Evolutionary conservation across 92 coral and sea anemone species (phyloP), one percentile per base, ranked within the genome.

Genomic region (Parazoanthus atlanticus): DNA sequence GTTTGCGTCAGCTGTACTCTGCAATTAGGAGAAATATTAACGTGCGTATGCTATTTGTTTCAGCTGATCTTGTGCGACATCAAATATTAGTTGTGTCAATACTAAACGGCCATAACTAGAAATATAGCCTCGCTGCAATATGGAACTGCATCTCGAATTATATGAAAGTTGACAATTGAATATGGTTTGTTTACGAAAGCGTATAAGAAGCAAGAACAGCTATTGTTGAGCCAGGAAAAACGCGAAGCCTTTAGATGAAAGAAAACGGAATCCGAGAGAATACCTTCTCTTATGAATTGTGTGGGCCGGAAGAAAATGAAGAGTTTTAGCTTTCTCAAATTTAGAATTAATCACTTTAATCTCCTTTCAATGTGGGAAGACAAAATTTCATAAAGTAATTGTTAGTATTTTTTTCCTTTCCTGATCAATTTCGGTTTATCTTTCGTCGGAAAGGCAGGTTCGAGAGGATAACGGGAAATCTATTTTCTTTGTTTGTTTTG

Each of bases 11-110:
- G 87, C 87, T 84, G 87, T 72, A 31, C 43, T 29, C 40, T 69
- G 87, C 58, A 70, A 46, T 84, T 70, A 84, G 87, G 29, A 29
- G 87, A 70, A 70, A 84, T 52, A 84, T 84, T 70, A 84, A 84
- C 78, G 40, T 43, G 65, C 43, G 49, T 69, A 41, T 47, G 66
- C 70, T 84, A 84, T 70, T 84, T 84, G 79, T 43, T 69, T 67
- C 87, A 84, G 78, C 87, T 84, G 87, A 84, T 70, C 52, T 70
- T 29, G 36, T 29, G 17, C 65, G 77, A 84, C 78, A 72, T 70
- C 87, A 84, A 84, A 84, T 84, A 69, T 84, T 84, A 52, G 77
- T 40, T 69, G 74, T 69, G 77, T 84, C 87, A 84, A 84, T 46
- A 70, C 61, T 64, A 69, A 69, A 84, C 84, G 78, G 41, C 76